Base-by-base conservation (phyloP, 2,888 invertebrate species). In the Thymelicus sylvestris region DNA sequence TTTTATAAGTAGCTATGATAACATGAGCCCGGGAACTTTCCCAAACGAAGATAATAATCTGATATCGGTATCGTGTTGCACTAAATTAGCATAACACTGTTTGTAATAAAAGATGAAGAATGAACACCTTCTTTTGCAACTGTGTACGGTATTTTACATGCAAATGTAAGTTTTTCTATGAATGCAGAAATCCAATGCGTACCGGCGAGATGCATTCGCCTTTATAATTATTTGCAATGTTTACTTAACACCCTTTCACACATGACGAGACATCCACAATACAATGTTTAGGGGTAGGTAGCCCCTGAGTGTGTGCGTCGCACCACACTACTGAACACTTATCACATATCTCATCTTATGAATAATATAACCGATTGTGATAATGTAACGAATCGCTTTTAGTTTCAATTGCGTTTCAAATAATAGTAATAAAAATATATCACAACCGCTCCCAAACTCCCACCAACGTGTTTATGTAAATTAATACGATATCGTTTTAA, bases 241-340 rank as follows among this genome's bases (percentile, higher is more conserved):
- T 94, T 94, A 94, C 94, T 94, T 94, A 94, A 93, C 93, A 94
- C 94, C 94, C 94, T 93, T 94, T 93, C 90, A 91, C 92, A 91
- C 91, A 90, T 94, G 93, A 94, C 83, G 92, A 90, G 89, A 88
- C 83, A 85, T 83, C 79, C 80, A 93, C 92, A 93, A 92, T 85
- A 80, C 76, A 72, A 76, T 72, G 78, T 78, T 82, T 80, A 80
- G 87, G 85, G 83, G 83, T 80, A 75, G 66, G 73, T 74, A 75
- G 79, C 86, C 85, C 85, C 81, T 73, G 64, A 15, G n/a, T 47
- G 57, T 70, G 62, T 68, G 68, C 76, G 76, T 75, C 72, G 72
- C 69, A 62, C 39, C 66, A n/a, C 74, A 73, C 80, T 82, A 81
- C 80, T 79, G 83, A 79, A 77, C 80, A 77, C 83, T 83, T 81